Base-by-base conservation (phyloP, 2,888 invertebrate genomes). In the Nyleta sp. region DNA sequence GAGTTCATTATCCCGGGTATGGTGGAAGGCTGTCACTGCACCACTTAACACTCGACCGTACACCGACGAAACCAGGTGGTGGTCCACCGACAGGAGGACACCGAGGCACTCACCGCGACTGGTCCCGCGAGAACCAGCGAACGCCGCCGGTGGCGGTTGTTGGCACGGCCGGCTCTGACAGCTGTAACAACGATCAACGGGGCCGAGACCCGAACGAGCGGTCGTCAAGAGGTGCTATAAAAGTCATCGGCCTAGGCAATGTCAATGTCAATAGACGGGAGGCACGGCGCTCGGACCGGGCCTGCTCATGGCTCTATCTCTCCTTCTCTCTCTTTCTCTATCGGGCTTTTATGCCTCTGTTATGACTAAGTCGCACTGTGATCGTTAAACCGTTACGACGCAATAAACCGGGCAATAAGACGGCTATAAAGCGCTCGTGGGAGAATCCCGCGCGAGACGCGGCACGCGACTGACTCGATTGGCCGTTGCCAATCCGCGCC, bases 1-100 rank as follows among this genome's bases (percentile, higher is more conserved):
- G 97, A 97, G 95, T 97, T 97, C 97, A 97, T 94, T 82, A 86
- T 17, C 40, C 13, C 88, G 82, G 84, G 84, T 88, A 88, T 88
- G 75, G 84, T 88, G 87, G 64, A 85, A 83, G 85, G 86, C 85
- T 84, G 85, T 81, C 87, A 88, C 87, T 53, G 86, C 60, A 82
- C 85, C 87, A 87, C 87, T 85, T 83, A 78, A 72, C 85, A 87
- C 87, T 83, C 70, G 74, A 81, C 79, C 81, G 81, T 4, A 8
- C 28, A 28, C 28, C 28, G 28, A 4, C 28, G 28, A 10, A 13
- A 17, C 31, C n/a, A n/a, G n/a, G n/a, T n/a, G n/a, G n/a, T n/a
- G n/a, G n/a, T n/a, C n/a, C n/a, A n/a, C n/a, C n/a, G n/a, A n/a
- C n/a, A n/a, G n/a, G n/a, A n/a, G n/a, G n/a, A n/a, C n/a, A n/a